These are phyloP conservation scores for Eudasyphora cyanicolor DNA, from an alignment of 2,888 invertebrate genomes.

Conservation along the genomic window DNA sequence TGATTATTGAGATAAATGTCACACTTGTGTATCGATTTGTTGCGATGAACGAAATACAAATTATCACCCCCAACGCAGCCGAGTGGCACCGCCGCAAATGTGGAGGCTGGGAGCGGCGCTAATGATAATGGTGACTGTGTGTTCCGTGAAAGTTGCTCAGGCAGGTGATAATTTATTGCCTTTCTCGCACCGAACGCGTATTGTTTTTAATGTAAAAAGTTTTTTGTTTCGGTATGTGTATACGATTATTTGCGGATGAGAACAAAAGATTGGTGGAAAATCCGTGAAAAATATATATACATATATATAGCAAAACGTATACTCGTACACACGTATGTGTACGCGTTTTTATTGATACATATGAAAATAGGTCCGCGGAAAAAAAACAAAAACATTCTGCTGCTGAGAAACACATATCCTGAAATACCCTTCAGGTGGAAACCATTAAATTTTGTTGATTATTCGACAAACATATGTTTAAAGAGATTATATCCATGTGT, in stretches of 20 bases:
- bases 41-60: constrained; percentile 45
- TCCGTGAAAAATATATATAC: not conserved
- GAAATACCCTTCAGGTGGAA: no score
- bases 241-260: not conserved
- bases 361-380: no score
- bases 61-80: constrained; percentile 37
- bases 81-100: not conserved
- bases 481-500: no score
- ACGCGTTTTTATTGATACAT: not conserved
- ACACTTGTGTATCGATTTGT: constrained; percentile 52
- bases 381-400: no score
- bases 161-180: constrained; percentile 17
- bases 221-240: not conserved
- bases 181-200: not conserved
- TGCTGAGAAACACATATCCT: no score
- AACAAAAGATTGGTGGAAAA: not conserved
- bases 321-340: not conserved
- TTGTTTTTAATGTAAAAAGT: not conserved
- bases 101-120: not conserved
- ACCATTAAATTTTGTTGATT: no score
- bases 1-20: constrained; percentile 58
- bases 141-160: not conserved
- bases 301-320: not conserved
- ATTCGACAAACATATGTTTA: no score
- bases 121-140: not conserved